These are phyloP conservation scores for Platycheirus rosarum DNA, from an alignment of 2,888 invertebrate species.

Conservation along the genomic window DNA sequence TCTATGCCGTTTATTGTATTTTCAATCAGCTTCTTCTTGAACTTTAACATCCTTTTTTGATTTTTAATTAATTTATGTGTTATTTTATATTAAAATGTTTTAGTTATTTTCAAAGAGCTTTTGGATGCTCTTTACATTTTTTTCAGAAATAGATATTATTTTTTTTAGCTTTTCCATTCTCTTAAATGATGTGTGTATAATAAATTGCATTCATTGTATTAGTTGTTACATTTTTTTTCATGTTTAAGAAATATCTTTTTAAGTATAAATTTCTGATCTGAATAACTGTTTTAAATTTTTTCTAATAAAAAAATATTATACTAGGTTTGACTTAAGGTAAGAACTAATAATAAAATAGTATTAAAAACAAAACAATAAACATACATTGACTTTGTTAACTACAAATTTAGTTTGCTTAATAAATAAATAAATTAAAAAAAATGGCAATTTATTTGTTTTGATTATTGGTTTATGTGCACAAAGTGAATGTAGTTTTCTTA, in stretches of 20 bases:
- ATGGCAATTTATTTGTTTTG: neutral
- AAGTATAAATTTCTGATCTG: conserved; percentile 61
- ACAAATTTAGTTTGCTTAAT: neutral
- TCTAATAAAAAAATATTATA: conserved; percentile 36
- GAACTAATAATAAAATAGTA: neutral
- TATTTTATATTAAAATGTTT: conserved; percentile 23
- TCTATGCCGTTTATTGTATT: conserved; percentile 50
- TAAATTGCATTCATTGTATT: conserved; percentile 38
- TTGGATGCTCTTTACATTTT: conserved; percentile 28
- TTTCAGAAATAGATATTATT: conserved; percentile 56
- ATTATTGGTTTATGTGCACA: conserved; percentile 3
- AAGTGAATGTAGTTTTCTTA: conserved; percentile 3
- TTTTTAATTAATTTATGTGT: conserved; percentile 33
- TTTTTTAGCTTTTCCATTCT: conserved; percentile 7
- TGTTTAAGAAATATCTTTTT: conserved; percentile 54
- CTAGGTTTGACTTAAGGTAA: conserved; percentile 5
- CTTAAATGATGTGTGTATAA: conserved; percentile 47
- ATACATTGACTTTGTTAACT: neutral
- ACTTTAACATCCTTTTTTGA: conserved; percentile 27
- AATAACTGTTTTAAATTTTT: conserved; percentile 26
- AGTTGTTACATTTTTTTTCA: conserved; percentile 25
- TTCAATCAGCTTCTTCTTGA: conserved; percentile 44
- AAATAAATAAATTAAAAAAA: neutral
- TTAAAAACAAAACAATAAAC: neutral
- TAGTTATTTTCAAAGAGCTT: conserved; percentile 40